These are phyloP conservation scores for Brenthis hecate DNA, from an alignment of 2,888 invertebrate genomes.

Conservation along the genomic window DNA sequence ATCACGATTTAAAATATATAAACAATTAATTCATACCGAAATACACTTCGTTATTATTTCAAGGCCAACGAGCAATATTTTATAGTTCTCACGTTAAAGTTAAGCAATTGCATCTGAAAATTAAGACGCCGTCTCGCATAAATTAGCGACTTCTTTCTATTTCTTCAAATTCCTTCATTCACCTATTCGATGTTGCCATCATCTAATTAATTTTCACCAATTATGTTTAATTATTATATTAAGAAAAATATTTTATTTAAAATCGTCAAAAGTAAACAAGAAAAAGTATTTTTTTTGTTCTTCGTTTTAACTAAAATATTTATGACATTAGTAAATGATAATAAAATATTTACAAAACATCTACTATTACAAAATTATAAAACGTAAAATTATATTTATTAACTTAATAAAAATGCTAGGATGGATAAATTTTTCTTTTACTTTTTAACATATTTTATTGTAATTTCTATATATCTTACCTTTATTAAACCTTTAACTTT, in stretches of 20 bases:
- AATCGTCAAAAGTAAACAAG: no score
- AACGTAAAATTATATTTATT: no score
- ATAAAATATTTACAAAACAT: no score
- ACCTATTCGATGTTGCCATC: conserved; percentile 57
- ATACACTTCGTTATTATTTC: conserved; percentile 52
- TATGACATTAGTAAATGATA: no score
- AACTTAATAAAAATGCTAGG: no score
- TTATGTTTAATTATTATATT: not conserved
- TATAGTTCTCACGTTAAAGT: conserved; percentile 63
- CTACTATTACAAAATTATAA: no score
- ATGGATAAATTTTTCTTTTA: no score
- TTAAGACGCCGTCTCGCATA: conserved; percentile 78
- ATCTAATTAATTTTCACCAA: conserved; percentile 8
- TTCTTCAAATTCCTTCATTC: conserved; percentile 72
- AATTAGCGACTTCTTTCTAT: conserved; percentile 76
- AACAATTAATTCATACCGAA: conserved; percentile 48
- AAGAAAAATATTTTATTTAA: not conserved
- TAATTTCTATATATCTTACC: no score
- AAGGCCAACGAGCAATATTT: conserved; percentile 64
- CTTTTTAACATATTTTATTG: no score
- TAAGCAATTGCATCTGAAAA: conserved; percentile 74
- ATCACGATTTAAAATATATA: conserved; percentile 43
- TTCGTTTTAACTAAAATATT: no score
- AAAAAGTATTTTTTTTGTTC: no score
- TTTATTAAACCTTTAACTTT: no score